Base-by-base conservation (phyloP, 2,888 invertebrate species). In the Entomobrya proxima region DNA sequence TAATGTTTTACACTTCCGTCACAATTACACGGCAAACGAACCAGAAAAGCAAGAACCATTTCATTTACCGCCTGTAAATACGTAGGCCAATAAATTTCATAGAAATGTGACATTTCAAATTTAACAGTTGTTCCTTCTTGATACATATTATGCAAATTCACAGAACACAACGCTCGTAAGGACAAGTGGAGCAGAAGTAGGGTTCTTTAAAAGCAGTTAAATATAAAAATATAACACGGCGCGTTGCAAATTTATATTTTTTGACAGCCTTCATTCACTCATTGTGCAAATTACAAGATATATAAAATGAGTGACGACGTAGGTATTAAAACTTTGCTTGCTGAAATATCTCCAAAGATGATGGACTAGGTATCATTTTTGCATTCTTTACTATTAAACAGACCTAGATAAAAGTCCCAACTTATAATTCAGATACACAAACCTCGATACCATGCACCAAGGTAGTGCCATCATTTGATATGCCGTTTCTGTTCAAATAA, bases 311-410 rank as follows among this genome's bases (percentile, higher is more conserved):
- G 27, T 44, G 69, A 69, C n/a, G 40, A 40, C 15, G n/a, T 21
- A 52, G 15, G 15, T 5, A 21, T 52, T 15, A 7, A 44, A 44
- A 11, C 44, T 7, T 44, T 44, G 44, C 44, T 11, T 11, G 52
- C n/a, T 52, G 52, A 52, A 52, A 52, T 52, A 5, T 21, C n/a
- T n/a, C n/a, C 27, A 24, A 4, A n/a, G 32, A 64, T 18, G 61
- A 64, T 35, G 61, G 61, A 27, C 24, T 18, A 75, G 52, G 75
- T 55, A 75, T 55, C 75, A 75, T 75, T 75, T 55, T 55, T 75
- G 75, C 75, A 75, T 75, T 75, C 55, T 52, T n/a, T n/a, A n/a
- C n/a, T n/a, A n/a, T n/a, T n/a, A n/a, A 52, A 50, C 52, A 75
- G 3, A n/a, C 52, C 52, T 52, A 15, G 6, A 18, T 37, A 4